Evolutionary conservation across 2,888 invertebrate genomes (phyloP).

Genomic region (Trilocha varians): DNA sequence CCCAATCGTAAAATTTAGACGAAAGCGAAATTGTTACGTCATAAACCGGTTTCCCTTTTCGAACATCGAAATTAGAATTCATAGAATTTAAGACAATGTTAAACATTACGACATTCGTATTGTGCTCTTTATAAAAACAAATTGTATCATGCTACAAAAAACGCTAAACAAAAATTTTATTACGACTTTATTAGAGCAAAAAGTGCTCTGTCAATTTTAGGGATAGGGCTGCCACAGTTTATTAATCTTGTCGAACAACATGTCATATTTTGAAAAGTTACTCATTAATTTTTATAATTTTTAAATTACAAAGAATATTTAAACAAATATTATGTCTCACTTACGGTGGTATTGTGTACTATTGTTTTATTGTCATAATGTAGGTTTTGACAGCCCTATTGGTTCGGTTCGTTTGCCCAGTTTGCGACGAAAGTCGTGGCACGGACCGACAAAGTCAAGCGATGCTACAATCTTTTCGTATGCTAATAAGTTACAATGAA

Average conservation of each 20-base stretch:
- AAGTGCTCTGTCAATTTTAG: slow-evolving; percentile 30
- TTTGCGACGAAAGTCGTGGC: slow-evolving; percentile 51
- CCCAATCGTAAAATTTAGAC: slow-evolving; percentile 7
- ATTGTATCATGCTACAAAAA: slow-evolving; percentile 42
- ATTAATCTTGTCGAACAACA: slow-evolving; percentile 33
- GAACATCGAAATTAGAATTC: slow-evolving; percentile 30
- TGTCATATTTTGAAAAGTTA: not conserved
- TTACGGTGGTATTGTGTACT: not conserved
- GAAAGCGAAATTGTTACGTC: slow-evolving; percentile 16
- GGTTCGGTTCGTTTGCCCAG: slow-evolving; percentile 34
- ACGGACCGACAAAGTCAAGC: slow-evolving; percentile 48
- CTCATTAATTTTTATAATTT: not conserved
- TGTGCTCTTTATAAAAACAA: slow-evolving; percentile 35
- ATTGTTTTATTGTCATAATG: not conserved
- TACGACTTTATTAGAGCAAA: slow-evolving; percentile 61
- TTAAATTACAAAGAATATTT: too few species aligned
- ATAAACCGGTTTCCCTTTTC: slow-evolving; percentile 21
- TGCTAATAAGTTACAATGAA: slow-evolving; percentile 66
- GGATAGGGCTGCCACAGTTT: slow-evolving; percentile 23
- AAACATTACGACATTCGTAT: slow-evolving; percentile 48
- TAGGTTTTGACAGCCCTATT: not conserved
- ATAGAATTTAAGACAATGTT: slow-evolving; percentile 25
- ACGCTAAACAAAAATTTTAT: slow-evolving; percentile 26
- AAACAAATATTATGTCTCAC: not conserved
- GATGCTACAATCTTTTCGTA: slow-evolving; percentile 52